Percentiles rank a stretch among this genome's conserved stretches.
Conservation (phyloP, 2,797 vertebrate genomes). For the Myotis myotis region DNA sequence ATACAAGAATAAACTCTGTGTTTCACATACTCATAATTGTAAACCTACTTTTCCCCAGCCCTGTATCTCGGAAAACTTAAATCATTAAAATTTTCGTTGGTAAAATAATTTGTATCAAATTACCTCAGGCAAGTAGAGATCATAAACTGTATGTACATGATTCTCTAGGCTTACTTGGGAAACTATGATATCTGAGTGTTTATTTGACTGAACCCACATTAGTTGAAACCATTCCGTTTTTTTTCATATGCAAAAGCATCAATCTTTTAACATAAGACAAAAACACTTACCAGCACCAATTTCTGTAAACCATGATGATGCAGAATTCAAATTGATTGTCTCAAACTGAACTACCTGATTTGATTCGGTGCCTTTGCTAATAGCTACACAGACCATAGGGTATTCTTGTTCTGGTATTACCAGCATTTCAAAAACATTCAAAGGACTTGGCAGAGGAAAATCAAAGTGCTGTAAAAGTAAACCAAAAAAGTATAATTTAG, state of each 20-base stretch:
- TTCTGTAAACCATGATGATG: conserved; percentile 99
- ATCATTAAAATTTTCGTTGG: conserved; percentile 23
- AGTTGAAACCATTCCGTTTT: neutral
- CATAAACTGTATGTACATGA: neutral
- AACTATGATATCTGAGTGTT: neutral
- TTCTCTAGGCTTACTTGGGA: neutral
- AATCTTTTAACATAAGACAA: neutral
- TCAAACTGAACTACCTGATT: conserved; percentile 96
- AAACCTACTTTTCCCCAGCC: neutral
- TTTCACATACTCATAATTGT: neutral
- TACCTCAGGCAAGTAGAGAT: conserved; percentile 12
- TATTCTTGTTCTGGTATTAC: conserved; percentile 99
- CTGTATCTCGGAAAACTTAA: neutral
- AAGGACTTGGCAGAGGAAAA: conserved; percentile 95
- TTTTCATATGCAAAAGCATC: conserved; percentile 15
- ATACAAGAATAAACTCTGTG: neutral
- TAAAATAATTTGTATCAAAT: conserved; percentile 49
- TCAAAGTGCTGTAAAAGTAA: conserved; percentile 94
- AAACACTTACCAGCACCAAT: conserved; percentile 90
- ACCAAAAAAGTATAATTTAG: neutral
- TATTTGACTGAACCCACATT: neutral
- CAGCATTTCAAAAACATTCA: conserved; percentile 98
- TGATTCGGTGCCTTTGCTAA: conserved; percentile 91
- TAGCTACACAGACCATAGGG: conserved; percentile 96
- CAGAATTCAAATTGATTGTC: conserved; percentile 99